Evolutionary conservation across 1,140 invertebrate genomes (phyloP), one percentile per base, ranked within the genome.

Genomic region (Antheraea mylitta): DNA sequence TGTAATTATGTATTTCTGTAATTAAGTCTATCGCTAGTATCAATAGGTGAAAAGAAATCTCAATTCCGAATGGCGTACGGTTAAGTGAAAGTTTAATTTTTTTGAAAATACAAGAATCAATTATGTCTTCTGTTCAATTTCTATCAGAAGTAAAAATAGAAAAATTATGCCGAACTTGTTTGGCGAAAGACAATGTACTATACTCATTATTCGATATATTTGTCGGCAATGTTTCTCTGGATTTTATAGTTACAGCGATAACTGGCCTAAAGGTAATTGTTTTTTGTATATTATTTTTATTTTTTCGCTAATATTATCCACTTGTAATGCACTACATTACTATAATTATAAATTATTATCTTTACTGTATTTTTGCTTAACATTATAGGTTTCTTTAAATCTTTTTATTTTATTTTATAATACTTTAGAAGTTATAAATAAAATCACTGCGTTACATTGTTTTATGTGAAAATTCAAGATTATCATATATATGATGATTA

Each of bases 131-230:
- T 36, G 37, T 13, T 30, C 37, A 59, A 5, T 59, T 59, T 59
- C 60, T 60, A 59, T 18, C 68, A 3, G 64, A 74, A 72, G 72
- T 85, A 61, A 83, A 83, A 79, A 77, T 80, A 61, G 83, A 84
- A 73, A 74, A 83, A 58, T n/a, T 88, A 58, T 91, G 89, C 69
- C 74, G 89, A 67, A 91, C 87, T n/a, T 89, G 87, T 67, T 78
- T 89, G 68, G 79, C 81, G 2, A 82, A 85, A 73, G 85, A 88
- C 65, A 77, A 78, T 66, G 81, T 81, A 61, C 74, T 87, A 58
- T 53, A 81, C 70, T 83, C 86, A 8, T 68, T 90, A 11, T 88
- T 84, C 70, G 82, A 87, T 62, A 72, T 80, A 19, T 72, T 66
- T 61, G 63, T 79, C 42, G 79, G 77, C 16, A 68, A 66, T 13